These are phyloP conservation scores for Allolobophora icterica DNA, from an alignment of 2,888 invertebrate genomes.

Conservation along the genomic window DNA sequence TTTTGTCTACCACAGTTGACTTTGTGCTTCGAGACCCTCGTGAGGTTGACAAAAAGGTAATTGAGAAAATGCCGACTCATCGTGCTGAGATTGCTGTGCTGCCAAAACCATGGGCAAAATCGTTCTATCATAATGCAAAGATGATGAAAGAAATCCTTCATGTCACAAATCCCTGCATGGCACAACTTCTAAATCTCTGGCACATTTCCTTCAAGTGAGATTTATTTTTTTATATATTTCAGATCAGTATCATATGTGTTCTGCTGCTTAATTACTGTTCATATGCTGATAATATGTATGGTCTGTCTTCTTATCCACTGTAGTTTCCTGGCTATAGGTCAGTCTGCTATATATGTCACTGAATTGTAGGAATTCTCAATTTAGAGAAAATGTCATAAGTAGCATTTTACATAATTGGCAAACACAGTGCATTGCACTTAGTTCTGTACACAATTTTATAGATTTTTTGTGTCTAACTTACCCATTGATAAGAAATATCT, in stretches of 20 bases:
- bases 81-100: conserved; percentile 71
- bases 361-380: no score
- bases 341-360: no score
- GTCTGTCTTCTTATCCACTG: no score
- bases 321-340: no score
- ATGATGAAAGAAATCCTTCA: conserved; percentile 74
- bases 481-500: no score
- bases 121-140: conserved; percentile 67
- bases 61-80: conserved; percentile 62
- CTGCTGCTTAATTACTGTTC: no score
- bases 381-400: no score
- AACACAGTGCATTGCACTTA: no score
- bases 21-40: conserved; percentile 84
- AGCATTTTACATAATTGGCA: no score
- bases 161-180: conserved; percentile 81
- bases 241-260: neutral
- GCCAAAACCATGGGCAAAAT: conserved; percentile 75
- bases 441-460: no score
- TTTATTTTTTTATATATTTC: neutral
- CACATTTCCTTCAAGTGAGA: conserved; percentile 76
- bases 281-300: no score
- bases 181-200: conserved; percentile 81
- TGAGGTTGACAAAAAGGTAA: conserved; percentile 57
- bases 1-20: conserved; percentile 75
- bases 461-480: no score